Conservation (phyloP, 2,113 vertebrate species). For the Xyliphius kryptos region DNA sequence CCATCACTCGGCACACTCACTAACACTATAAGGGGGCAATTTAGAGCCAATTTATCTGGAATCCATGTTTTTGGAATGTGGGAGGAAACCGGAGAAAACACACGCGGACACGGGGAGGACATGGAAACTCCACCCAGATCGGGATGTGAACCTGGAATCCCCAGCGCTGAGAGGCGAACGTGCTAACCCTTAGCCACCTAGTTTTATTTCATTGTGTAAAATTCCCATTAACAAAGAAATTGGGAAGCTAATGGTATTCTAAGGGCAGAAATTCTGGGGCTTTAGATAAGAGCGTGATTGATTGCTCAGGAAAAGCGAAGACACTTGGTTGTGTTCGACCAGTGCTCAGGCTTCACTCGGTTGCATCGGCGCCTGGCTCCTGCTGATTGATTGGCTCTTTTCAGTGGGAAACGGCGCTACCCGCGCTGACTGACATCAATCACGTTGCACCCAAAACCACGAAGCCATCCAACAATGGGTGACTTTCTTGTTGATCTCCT, state of each 20-base stretch:
- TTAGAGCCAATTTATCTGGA: no score
- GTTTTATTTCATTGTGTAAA: no score
- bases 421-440: conserved; percentile 23
- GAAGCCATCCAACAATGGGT: conserved; percentile 14
- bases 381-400: conserved; percentile 27
- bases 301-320: conserved; percentile 48
- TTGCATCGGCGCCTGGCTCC: conserved; percentile 28
- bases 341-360: conserved; percentile 39
- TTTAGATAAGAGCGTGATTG: conserved; percentile 36
- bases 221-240: conserved; percentile 10
- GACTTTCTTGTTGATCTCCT: conserved; percentile 3
- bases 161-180: no score
- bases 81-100: no score
- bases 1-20: no score
- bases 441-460: conserved; percentile 9
- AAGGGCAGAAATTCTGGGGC: no score
- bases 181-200: no score
- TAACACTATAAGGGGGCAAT: no score
- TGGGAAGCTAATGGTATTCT: background rate
- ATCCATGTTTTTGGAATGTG: no score
- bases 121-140: no score
- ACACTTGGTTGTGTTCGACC: conserved; percentile 51
- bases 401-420: conserved; percentile 24
- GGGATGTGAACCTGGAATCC: no score
- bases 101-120: no score